Evolutionary conservation across 1,140 invertebrate species (phyloP), one percentile per base, ranked within the genome.

Genomic region (Neodiprion virginianus): DNA sequence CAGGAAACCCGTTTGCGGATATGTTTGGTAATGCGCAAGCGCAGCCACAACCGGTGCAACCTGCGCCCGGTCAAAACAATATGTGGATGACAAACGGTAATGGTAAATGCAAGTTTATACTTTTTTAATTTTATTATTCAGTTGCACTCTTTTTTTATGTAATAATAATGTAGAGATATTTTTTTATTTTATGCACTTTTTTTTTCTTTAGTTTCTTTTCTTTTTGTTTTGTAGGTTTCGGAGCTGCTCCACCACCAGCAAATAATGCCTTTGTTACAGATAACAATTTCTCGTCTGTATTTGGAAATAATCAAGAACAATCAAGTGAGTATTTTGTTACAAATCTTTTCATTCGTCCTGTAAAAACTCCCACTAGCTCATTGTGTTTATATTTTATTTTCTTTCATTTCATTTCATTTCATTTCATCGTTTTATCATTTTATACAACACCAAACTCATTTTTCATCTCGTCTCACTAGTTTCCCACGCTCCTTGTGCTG

Each of bases 1-100:
- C 85, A 65, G 90, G 92, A 68, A 98, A 98, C 91, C 97, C 97
- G 28, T 98, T 98, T 87, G 94, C 95, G 49, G 95, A 97, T 83
- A 96, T 95, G 89, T 96, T 96, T 85, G 91, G 91, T 69, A 89
- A 87, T 65, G 4, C 11, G n/a, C 53, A 61, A 61, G 86, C 89
- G 50, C 87, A 88, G 75, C 74, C 86, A 50, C 79, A 80, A 47
- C 77, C 83, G 28, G 78, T 78, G 74, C 85, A 90, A 74, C 83
- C 88, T 74, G 82, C 87, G 8, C 84, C 85, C 48, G 79, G 82
- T 67, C 82, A 86, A 78, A 91, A 90, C 83, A 92, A 91, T 82
- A 90, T 92, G 83, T 93, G 92, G 92, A 90, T 93, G 87, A 90
- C 90, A 79, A 93, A 93, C 89, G 92, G 92, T 89, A 92, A 92